Conservation (phyloP, 2,888 invertebrate species). For the Corythucha ciliata region DNA sequence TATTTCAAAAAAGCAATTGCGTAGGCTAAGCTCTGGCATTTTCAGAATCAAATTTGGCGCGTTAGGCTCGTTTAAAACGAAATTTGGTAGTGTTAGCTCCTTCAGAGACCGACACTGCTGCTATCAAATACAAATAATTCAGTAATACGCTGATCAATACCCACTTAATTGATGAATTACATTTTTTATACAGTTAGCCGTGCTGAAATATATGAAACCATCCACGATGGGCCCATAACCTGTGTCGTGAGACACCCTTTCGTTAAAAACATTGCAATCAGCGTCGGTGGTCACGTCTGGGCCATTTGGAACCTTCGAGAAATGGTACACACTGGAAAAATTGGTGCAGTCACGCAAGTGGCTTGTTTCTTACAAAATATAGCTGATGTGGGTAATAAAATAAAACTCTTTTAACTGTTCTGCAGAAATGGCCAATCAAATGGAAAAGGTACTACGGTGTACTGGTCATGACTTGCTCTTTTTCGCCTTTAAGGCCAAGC, state of each 20-base stretch:
- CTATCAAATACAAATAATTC: too few species aligned
- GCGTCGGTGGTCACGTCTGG: conserved; percentile 34
- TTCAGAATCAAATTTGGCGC: too few species aligned
- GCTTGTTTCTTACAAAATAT: background rate
- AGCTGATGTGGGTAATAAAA: background rate
- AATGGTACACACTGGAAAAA: too few species aligned
- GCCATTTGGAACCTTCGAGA: conserved; percentile 33
- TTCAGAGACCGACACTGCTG: too few species aligned
- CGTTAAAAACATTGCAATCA: conserved; percentile 30
- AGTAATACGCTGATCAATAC: too few species aligned
- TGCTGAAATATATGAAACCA: conserved; percentile 21
- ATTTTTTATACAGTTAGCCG: too few species aligned
- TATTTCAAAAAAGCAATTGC: too few species aligned
- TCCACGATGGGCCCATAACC: conserved; percentile 35
- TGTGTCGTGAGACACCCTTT: conserved; percentile 30
- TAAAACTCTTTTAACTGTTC: background rate
- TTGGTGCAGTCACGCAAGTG: background rate
- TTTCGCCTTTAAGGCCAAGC: conserved; percentile 30
- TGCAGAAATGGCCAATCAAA: conserved; percentile 30
- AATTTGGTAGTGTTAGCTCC: too few species aligned
- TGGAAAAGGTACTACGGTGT: conserved; percentile 30
- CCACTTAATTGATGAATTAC: too few species aligned
- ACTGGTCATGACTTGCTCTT: conserved; percentile 28
- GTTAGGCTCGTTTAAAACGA: too few species aligned
- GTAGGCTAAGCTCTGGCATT: too few species aligned